Conservation (phyloP, 1,140 invertebrate genomes). For the Augochlora pura region DNA sequence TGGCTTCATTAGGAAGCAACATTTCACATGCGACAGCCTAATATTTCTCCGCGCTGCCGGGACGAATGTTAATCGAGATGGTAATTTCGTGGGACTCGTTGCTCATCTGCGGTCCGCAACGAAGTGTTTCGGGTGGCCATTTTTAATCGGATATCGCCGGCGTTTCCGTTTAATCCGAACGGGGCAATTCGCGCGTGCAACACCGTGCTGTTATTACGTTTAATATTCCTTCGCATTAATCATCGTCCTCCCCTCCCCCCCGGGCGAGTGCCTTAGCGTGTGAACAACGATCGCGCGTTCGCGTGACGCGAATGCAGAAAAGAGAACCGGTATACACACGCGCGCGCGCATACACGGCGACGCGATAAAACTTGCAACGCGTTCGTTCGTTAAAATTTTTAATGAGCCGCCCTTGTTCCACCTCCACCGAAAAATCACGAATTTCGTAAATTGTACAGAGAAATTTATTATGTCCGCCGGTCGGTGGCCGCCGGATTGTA, state of each 20-base stretch:
- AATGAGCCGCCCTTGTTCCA: not conserved
- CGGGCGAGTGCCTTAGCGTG: slow-evolving; percentile 2
- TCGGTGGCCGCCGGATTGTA: not conserved
- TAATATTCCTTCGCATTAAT: slow-evolving; percentile 34
- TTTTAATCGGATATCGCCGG: not conserved
- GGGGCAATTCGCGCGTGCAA: slow-evolving; percentile 6
- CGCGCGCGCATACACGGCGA: too few species aligned
- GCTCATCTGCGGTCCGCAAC: not conserved
- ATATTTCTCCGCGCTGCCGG: too few species aligned
- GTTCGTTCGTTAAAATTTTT: slow-evolving; percentile 8
- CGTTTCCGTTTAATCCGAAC: not conserved
- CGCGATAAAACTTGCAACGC: not conserved
- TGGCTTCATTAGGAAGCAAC: too few species aligned
- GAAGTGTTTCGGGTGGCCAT: not conserved
- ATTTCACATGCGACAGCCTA: too few species aligned
- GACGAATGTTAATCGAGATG: slow-evolving; percentile 7
- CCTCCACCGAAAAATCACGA: not conserved
- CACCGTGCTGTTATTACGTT: slow-evolving; percentile 27
- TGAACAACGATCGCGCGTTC: slow-evolving; percentile 19
- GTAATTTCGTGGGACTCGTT: not conserved
- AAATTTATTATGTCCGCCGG: not conserved
- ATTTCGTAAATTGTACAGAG: not conserved
- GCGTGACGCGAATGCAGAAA: slow-evolving; percentile 17
- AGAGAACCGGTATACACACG: not conserved
- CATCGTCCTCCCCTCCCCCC: too few species aligned